These are phyloP conservation scores for Lota lota DNA, from an alignment of 2,113 vertebrate genomes.

Conservation along the genomic window DNA sequence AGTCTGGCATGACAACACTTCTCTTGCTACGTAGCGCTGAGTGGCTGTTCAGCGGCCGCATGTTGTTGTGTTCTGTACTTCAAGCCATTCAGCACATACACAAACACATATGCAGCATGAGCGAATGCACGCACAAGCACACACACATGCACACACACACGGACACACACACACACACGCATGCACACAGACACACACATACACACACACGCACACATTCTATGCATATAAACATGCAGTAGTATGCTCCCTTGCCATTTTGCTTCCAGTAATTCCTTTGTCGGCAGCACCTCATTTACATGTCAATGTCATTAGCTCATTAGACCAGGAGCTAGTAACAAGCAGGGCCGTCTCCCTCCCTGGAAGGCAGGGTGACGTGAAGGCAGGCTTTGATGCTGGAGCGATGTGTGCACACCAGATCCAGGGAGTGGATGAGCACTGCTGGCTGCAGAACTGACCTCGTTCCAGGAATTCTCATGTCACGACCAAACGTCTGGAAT, in stretches of 20 bases:
- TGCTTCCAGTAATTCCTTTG: constrained; percentile 15
- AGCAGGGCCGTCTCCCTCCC: constrained; percentile 51
- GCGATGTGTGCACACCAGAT: constrained; percentile 30
- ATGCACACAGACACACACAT: background rate
- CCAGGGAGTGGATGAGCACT: background rate
- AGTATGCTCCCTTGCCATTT: background rate
- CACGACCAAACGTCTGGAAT: too few relatives aligned
- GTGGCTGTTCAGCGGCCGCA: too few relatives aligned
- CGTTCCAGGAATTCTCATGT: too few relatives aligned
- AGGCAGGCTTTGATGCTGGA: constrained; percentile 53
- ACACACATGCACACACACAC: background rate
- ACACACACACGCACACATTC: background rate
- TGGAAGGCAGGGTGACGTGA: constrained; percentile 25
- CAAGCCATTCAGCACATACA: too few relatives aligned
- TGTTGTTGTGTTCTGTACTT: too few relatives aligned
- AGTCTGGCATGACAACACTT: too few relatives aligned
- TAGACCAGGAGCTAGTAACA: constrained; percentile 58
- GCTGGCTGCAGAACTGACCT: too few relatives aligned
- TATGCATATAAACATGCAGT: background rate
- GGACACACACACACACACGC: background rate
- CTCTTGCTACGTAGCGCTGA: too few relatives aligned
- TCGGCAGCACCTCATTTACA: constrained; percentile 34
- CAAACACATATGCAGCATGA: too few relatives aligned
- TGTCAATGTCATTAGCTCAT: constrained; percentile 59
- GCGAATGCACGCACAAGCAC: too few relatives aligned